Evolutionary conservation across 2,113 vertebrate genomes (phyloP).

Genomic region (Barbus barbus): DNA sequence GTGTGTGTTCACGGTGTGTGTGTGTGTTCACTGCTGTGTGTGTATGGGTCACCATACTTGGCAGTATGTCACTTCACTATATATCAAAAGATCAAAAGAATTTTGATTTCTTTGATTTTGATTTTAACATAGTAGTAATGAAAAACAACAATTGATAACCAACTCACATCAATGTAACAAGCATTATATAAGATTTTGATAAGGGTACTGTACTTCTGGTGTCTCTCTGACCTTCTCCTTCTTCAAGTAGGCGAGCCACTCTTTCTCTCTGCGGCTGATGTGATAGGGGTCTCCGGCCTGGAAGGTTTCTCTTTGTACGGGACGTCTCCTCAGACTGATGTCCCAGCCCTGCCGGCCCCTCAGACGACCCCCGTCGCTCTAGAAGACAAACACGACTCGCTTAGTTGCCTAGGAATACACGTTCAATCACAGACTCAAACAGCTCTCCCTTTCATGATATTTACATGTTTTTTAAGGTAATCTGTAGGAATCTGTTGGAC

Average conservation of each 20-base stretch:
- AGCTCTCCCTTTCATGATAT: not conserved
- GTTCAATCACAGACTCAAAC: not conserved
- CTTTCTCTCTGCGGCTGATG: conserved; percentile 93
- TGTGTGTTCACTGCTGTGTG: too few relatives aligned
- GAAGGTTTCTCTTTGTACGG: conserved; percentile 91
- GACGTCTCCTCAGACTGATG: conserved; percentile 89
- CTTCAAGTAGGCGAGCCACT: conserved; percentile 93
- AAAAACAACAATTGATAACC: not conserved
- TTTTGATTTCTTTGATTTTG: too few relatives aligned
- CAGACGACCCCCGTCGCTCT: conserved; percentile 81
- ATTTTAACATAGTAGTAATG: not conserved
- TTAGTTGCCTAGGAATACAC: not conserved
- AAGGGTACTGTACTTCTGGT: not conserved
- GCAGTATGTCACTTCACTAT: too few relatives aligned
- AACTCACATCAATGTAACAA: not conserved
- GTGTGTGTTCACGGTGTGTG: too few relatives aligned
- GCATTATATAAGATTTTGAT: not conserved
- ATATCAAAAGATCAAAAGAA: too few relatives aligned
- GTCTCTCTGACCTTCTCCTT: conserved; percentile 84
- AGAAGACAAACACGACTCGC: conserved; percentile 33
- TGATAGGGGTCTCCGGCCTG: conserved; percentile 97
- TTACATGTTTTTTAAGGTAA: not conserved
- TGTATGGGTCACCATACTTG: too few relatives aligned
- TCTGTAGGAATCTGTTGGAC: not conserved
- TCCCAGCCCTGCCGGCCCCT: conserved; percentile 81